Evolutionary conservation across 1,140 invertebrate species (phyloP).

Genomic region (Anastatus disparis): DNA sequence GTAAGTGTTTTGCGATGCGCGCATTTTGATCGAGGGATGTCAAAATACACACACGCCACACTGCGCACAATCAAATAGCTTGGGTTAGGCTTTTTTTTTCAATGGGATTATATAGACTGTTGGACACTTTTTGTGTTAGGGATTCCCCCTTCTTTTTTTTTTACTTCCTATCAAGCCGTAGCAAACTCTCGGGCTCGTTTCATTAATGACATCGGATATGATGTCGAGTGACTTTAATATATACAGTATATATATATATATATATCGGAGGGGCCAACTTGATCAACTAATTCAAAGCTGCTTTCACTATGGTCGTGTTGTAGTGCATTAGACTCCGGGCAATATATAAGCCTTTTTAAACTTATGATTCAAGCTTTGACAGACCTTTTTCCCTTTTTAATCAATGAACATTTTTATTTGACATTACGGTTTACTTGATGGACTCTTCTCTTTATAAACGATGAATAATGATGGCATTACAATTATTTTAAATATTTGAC

Average conservation of each 20-base stretch:
- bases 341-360: too few species aligned
- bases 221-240: conserved; percentile 15
- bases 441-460: too few species aligned
- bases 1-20: conserved; percentile 15
- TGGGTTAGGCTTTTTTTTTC: neutral
- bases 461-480: too few species aligned
- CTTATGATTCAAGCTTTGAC: too few species aligned
- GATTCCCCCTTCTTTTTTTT: too few species aligned
- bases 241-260: too few species aligned
- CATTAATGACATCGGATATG: conserved; percentile 28
- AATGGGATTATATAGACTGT: too few species aligned
- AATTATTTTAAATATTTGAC: too few species aligned
- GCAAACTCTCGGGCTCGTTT: neutral
- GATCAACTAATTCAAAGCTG: conserved; percentile 2
- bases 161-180: neutral
- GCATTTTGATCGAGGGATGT: conserved; percentile 5
- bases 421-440: too few species aligned
- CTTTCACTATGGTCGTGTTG: neutral
- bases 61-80: conserved; percentile 24
- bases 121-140: too few species aligned
- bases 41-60: conserved; percentile 6
- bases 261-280: conserved; percentile 2
- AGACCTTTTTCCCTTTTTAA: too few species aligned
- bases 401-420: too few species aligned
- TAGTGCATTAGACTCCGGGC: neutral